Conservation (phyloP, 2,797 vertebrate genomes). For the Myotis myotis region DNA sequence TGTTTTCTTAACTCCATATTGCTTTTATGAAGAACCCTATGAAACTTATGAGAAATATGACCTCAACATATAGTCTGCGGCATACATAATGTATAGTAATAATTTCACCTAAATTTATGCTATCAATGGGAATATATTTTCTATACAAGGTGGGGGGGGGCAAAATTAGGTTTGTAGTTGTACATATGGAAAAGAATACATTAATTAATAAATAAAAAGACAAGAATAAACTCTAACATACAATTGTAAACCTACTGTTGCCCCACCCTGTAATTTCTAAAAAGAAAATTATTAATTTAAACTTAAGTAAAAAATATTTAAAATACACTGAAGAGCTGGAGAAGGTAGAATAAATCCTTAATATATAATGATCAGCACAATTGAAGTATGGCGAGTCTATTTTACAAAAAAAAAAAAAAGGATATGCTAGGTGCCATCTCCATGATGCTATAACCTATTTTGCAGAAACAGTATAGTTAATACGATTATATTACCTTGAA, state of each 20-base stretch:
- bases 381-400: neutral
- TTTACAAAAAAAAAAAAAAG: neutral
- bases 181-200: neutral
- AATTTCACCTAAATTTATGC: neutral
- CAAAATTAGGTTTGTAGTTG: neutral
- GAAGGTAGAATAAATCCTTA: neutral
- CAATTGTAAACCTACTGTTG: neutral
- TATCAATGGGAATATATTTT: neutral
- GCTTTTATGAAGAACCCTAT: neutral
- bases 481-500: neutral
- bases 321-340: neutral
- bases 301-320: neutral
- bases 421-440: neutral
- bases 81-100: neutral
- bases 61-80: neutral
- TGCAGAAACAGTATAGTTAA: neutral
- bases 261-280: neutral
- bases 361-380: neutral
- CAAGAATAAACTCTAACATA: neutral
- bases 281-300: neutral
- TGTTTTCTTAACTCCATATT: neutral
- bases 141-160: neutral
- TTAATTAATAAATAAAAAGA: neutral
- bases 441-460: conserved; percentile 8
- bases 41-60: neutral